phyloP scores from a whole-genome alignment of 1,140 invertebrate species.

The Cherax quadricarinatus region DNA sequence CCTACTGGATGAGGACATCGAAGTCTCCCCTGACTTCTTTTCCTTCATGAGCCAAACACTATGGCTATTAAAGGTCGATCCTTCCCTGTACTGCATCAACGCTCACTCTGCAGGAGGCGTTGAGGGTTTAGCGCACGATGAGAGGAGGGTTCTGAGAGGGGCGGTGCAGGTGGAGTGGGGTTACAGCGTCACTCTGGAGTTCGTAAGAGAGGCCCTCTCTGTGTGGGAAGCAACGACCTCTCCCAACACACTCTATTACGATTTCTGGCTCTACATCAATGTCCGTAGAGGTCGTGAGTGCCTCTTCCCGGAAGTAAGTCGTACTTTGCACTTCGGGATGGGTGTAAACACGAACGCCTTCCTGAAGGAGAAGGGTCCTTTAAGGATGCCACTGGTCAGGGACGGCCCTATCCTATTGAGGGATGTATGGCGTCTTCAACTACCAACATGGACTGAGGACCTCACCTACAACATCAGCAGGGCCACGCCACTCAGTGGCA shows the following conservation, averaged over 20 bases:
- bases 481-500: conserved; percentile 22
- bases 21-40: conserved; percentile 83
- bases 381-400: conserved; percentile 28
- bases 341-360: conserved; percentile 48
- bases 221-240: conserved; percentile 28
- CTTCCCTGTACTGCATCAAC: conserved; percentile 82
- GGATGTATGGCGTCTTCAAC: neutral
- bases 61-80: conserved; percentile 80
- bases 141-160: conserved; percentile 41
- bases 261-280: conserved; percentile 63
- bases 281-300: conserved; percentile 57
- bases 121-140: conserved; percentile 4
- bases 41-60: conserved; percentile 82
- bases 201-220: conserved; percentile 55
- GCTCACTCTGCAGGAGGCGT: conserved; percentile 76
- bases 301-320: conserved; percentile 60
- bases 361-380: conserved; percentile 19
- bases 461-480: conserved; percentile 26
- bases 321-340: conserved; percentile 65
- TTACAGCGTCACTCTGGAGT: conserved; percentile 57
- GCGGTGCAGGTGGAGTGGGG: conserved; percentile 69
- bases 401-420: neutral
- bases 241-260: conserved; percentile 57
- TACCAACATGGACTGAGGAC: conserved; percentile 17
- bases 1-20: conserved; percentile 83